Base-by-base conservation (phyloP, 2,113 vertebrate species). In the Blennius ocellaris region DNA sequence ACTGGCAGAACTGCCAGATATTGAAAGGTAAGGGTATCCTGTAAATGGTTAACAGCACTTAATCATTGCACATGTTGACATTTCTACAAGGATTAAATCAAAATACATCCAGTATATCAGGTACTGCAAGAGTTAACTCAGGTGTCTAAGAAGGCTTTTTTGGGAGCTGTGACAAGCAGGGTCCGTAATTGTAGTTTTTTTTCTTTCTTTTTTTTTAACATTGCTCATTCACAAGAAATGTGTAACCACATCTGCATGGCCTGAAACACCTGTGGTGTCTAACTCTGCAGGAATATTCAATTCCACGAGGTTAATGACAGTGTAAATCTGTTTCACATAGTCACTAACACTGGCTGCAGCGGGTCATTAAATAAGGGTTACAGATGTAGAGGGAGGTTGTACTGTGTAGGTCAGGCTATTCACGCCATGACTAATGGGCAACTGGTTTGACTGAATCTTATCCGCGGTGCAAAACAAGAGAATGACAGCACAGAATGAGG, bases 371-470 rank as follows among this genome's bases (percentile, higher is more conserved):
- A 70, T 60, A 39, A 67, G 30, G 16, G 11, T 40, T 66, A 16
- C 15, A 45, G 72, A 50, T 71, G 43, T 7, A 43, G 41, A 57
- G 21, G 66, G 41, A 59, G 57, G 16, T 43, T 40, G 21, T 5
- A 1, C 54, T 40, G 50, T 41, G 17, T 39, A 38, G 65, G 61
- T 76, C 50, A 48, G 16, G 8, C 53, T 30, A 30, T n/a, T 66
- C 47, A 4, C 41, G 62, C 56, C 30, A 45, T 56, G 73, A 56
- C 61, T 56, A 57, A 61, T 1, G 5, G 10, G 52, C 16, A 70
- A 15, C 36, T 39, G 53, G 37, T 49, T 68, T 63, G 52, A 53
- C 7, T 62, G n/a, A 47, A 62, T 67, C n/a, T 51, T 54, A 60
- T 61, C 39, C 47, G 69, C 11, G 5, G 12, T 57, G 9, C 41